Conservation (phyloP, 1,140 invertebrate species). For the Euwallacea similis region DNA sequence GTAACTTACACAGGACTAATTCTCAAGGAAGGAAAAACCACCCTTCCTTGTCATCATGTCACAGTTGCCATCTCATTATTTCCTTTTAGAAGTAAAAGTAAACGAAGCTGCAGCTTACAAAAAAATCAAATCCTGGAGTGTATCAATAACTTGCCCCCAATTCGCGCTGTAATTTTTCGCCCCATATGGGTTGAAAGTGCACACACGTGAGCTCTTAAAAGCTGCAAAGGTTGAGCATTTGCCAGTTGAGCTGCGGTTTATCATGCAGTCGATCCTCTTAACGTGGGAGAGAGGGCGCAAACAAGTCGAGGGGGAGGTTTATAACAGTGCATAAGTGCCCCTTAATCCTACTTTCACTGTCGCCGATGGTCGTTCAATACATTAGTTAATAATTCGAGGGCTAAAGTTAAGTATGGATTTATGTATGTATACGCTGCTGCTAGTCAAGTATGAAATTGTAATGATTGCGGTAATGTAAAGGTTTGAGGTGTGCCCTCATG, state of each 20-base stretch:
- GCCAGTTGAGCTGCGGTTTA: conserved; percentile 35
- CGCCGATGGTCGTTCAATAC: conserved; percentile 32
- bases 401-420: conserved; percentile 40
- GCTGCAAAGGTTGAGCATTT: conserved; percentile 32
- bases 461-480: too few relatives aligned
- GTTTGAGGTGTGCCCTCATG: too few relatives aligned
- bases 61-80: too few relatives aligned
- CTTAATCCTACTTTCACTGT: conserved; percentile 40
- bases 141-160: not conserved
- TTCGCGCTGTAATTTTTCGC: not conserved
- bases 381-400: conserved; percentile 36
- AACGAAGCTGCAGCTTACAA: too few relatives aligned
- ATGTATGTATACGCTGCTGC: conserved; percentile 25
- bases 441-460: too few relatives aligned
- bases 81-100: too few relatives aligned
- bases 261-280: conserved; percentile 34
- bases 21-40: too few relatives aligned
- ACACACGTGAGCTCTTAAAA: conserved; percentile 27
- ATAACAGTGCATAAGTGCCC: conserved; percentile 37
- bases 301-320: conserved; percentile 28
- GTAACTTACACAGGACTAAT: too few relatives aligned
- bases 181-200: conserved; percentile 23
- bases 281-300: conserved; percentile 33
- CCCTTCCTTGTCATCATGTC: too few relatives aligned
- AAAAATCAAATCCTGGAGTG: too few relatives aligned